phyloP scores from a whole-genome alignment of 2,888 invertebrate species.

The Drosophila anomalata region DNA sequence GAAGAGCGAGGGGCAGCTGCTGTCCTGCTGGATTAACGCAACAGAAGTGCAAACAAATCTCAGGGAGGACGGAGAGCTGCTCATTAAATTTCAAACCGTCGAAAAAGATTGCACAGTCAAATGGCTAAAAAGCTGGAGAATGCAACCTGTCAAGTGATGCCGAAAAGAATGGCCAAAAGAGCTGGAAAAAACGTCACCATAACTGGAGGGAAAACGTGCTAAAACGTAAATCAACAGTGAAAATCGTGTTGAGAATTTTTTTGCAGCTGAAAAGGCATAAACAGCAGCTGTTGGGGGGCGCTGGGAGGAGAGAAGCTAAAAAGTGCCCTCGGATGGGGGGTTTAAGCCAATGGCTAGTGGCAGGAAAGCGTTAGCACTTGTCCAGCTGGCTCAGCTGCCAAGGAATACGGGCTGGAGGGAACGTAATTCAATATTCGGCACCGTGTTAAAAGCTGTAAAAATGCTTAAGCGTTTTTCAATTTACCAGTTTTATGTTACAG shows the following conservation, averaged over 20 bases:
- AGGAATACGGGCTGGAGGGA: constrained; percentile 32
- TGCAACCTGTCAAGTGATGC: constrained; percentile 62
- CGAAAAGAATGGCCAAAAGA: constrained; percentile 32
- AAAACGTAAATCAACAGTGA: constrained; percentile 78
- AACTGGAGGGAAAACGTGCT: constrained; percentile 73
- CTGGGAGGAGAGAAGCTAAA: constrained; percentile 50
- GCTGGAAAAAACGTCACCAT: constrained; percentile 37
- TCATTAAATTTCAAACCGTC: constrained; percentile 63
- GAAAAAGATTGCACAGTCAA: constrained; percentile 30
- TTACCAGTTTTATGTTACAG: constrained; percentile 72
- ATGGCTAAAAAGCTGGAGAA: constrained; percentile 50
- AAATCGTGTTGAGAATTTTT: constrained; percentile 76
- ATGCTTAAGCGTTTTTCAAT: constrained; percentile 78
- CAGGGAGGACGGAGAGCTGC: constrained; percentile 44
- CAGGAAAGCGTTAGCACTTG: constrained; percentile 54
- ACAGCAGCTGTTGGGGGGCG: constrained; percentile 61
- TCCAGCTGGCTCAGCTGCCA: constrained; percentile 49
- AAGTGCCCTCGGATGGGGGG: constrained; percentile 57
- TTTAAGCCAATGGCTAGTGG: constrained; percentile 44
- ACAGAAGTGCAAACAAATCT: constrained; percentile 52
- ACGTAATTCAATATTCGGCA: constrained; percentile 76
- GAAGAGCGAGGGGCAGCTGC: constrained; percentile 12
- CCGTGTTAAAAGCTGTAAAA: constrained; percentile 76
- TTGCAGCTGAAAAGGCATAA: constrained; percentile 43
- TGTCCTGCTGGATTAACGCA: constrained; percentile 35